Base-by-base conservation (phyloP, 1,140 invertebrate genomes). In the Listronotus oregonensis region DNA sequence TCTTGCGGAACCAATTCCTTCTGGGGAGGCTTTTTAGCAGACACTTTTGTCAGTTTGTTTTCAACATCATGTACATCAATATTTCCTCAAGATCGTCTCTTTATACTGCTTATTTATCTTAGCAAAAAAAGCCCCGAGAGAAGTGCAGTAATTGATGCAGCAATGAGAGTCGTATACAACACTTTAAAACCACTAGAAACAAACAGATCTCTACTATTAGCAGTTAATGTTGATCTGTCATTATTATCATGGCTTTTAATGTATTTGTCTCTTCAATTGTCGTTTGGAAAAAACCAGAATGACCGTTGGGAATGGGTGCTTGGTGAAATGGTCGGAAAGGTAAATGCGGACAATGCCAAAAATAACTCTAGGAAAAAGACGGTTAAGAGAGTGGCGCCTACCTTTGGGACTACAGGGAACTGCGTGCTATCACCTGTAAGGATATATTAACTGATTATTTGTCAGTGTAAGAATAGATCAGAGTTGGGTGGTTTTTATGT, bases 21-120 rank as follows among this genome's bases (percentile, higher is more conserved):
- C 92, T 96, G 93, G 93, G 94, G 94, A 11, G 85, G 90, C 61
- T 94, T 94, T 73, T 82, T 97, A 5, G 89, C 91, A 1, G 90
- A 90, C 73, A 91, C 89, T 10, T 83, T 96, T 18, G 85, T 87
- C 12, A 84, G 85, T 68, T 85, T 94, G 50, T 96, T 93, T 76
- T 88, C 90, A 2, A 88, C 90, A 0, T 86, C 89, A 12, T 89
- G 93, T 66, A 87, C 86, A 15, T 84, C 87, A 51, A 88, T 91
- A 43, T 92, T 93, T 73, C 90, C 93, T 31, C 89, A 95, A 75
- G 93, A 95, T 77, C 89, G 93, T 73, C 89, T 95, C 34, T 93
- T 97, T 74, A 89, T 95, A 64, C 81, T 96, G 46, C 79, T 96
- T 44, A 90, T 92, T 52, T 94, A 93, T 78, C 85, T 96, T 80